These are phyloP conservation scores for Hemicrepidius hirtus DNA, from an alignment of 2,888 invertebrate genomes.

Conservation along the genomic window DNA sequence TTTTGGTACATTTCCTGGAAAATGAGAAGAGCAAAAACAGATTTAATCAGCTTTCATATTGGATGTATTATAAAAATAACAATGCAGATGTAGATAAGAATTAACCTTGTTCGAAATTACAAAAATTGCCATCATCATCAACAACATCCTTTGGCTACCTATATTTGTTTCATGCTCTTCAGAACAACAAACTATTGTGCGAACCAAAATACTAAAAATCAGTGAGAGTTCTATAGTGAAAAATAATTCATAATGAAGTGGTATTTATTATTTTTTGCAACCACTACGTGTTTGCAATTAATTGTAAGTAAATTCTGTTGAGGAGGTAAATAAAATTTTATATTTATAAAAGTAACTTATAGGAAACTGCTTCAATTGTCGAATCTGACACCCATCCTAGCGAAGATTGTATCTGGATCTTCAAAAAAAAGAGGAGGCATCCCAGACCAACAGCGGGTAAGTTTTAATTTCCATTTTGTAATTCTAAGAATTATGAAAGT, in stretches of 20 bases:
- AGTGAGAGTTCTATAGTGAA: background rate
- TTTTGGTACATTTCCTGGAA: conserved; percentile 2
- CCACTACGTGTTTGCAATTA: background rate
- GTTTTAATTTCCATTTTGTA: too few species aligned
- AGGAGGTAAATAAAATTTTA: background rate
- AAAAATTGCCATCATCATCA: conserved; percentile 26
- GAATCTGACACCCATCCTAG: conserved; percentile 15
- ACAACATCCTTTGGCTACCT: conserved; percentile 14
- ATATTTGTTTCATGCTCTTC: conserved; percentile 1
- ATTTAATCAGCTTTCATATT: conserved; percentile 14
- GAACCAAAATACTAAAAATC: background rate
- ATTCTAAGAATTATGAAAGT: too few species aligned
- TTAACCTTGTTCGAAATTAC: conserved; percentile 32
- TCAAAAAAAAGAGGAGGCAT: conserved; percentile 3
- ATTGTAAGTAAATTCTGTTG: background rate
- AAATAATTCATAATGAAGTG: conserved; percentile 10
- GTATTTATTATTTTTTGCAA: background rate
- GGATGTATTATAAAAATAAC: background rate
- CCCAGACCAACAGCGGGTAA: conserved; percentile 13
- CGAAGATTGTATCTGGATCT: conserved; percentile 14
- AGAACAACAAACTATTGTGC: conserved; percentile 8
- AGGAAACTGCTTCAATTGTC: conserved; percentile 20
- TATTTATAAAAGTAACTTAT: background rate
- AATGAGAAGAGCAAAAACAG: background rate
- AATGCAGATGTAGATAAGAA: conserved; percentile 30